Evolutionary conservation across 1,140 invertebrate genomes (phyloP).

Genomic region (Drosophila lowei): DNA sequence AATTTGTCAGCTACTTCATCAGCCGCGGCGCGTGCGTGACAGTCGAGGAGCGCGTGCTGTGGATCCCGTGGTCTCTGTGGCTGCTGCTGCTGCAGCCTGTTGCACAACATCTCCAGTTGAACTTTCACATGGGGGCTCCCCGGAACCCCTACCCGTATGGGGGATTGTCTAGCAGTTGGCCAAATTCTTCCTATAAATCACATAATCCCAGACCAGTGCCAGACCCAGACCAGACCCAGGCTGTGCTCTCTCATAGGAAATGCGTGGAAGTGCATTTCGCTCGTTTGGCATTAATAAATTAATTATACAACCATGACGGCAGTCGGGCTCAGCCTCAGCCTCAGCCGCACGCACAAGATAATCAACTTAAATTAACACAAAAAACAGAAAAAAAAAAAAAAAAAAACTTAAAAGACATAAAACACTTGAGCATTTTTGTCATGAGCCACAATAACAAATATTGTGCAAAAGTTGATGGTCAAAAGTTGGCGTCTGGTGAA

Average conservation of each 20-base stretch:
- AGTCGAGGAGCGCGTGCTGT: conserved; percentile 8
- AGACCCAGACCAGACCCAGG: not conserved
- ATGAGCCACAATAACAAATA: conserved; percentile 34
- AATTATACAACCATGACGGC: conserved; percentile 57
- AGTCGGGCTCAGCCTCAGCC: conserved; percentile 25
- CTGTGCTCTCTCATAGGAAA: conserved; percentile 38
- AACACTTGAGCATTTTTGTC: conserved; percentile 45
- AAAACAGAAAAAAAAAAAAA: conserved; percentile 22
- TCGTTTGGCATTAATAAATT: conserved; percentile 61
- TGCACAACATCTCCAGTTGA: conserved; percentile 60
- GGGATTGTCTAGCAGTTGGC: conserved; percentile 36
- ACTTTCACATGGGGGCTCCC: conserved; percentile 54
- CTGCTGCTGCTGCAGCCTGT: conserved; percentile 38
- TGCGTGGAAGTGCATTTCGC: conserved; percentile 43
- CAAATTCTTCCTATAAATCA: conserved; percentile 74
- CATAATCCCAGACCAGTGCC: conserved; percentile 36
- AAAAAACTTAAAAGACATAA: conserved; percentile 27
- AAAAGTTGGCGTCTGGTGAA: conserved; percentile 51
- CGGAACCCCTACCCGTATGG: conserved; percentile 1
- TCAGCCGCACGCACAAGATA: conserved; percentile 32
- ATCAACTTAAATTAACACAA: not conserved
- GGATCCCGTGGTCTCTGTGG: conserved; percentile 15
- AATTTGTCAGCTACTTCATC: conserved; percentile 74
- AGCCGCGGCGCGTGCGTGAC: conserved; percentile 64
- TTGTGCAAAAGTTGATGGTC: conserved; percentile 62